phyloP scores from a whole-genome alignment of 2,888 invertebrate species.

The Drosophila engyochracea region DNA sequence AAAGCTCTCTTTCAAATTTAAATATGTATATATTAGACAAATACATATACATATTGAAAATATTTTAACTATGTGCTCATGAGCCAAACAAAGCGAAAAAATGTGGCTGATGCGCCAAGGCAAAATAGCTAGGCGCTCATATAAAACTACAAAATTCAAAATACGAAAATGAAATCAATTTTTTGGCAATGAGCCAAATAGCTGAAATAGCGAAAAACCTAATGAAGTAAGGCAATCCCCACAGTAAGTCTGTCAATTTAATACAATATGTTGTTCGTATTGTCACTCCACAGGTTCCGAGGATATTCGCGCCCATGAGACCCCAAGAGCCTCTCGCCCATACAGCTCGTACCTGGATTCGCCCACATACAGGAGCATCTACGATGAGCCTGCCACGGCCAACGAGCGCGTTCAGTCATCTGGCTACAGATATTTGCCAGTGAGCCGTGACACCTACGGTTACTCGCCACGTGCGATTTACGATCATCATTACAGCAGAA shows the following conservation, averaged over 20 bases:
- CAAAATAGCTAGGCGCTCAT: conserved; percentile 59
- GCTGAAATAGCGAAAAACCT: conserved; percentile 64
- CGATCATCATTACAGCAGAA: conserved; percentile 94
- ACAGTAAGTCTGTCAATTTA: neutral
- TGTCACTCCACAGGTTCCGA: conserved; percentile 90
- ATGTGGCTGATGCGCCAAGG: conserved; percentile 58
- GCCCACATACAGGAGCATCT: conserved; percentile 94
- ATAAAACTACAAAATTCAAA: conserved; percentile 50
- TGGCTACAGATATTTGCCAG: conserved; percentile 96
- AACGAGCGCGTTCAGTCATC: conserved; percentile 94
- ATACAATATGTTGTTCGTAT: conserved; percentile 6
- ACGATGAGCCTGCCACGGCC: conserved; percentile 92
- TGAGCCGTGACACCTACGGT: conserved; percentile 95
- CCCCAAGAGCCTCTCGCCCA: conserved; percentile 89
- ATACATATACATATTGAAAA: conserved; percentile 53
- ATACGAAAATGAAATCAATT: conserved; percentile 64
- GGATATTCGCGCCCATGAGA: conserved; percentile 95
- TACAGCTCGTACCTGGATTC: conserved; percentile 91
- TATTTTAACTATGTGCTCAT: conserved; percentile 73
- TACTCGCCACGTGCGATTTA: conserved; percentile 95
- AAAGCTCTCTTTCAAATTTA: conserved; percentile 56
- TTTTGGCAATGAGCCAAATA: conserved; percentile 74
- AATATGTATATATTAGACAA: conserved; percentile 28
- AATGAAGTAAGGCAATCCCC: conserved; percentile 59
- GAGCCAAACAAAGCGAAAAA: conserved; percentile 69